Evolutionary conservation across 2,888 invertebrate genomes (phyloP).

Genomic region (Myopa tessellatipennis): DNA sequence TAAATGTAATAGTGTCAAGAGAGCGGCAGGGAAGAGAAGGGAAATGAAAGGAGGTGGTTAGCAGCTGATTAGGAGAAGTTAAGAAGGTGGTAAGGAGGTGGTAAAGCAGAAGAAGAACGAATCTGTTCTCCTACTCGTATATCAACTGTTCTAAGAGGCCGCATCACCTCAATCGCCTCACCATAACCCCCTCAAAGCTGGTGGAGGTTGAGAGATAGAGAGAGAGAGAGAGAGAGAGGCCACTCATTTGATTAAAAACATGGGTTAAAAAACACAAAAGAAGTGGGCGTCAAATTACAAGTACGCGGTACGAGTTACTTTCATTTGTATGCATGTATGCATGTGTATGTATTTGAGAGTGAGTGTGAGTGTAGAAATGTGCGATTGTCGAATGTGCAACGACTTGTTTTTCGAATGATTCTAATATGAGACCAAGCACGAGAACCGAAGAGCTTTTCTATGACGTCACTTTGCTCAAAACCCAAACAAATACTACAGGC

Average conservation of each 20-base stretch:
- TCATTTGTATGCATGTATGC: not conserved
- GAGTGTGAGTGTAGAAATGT: not conserved
- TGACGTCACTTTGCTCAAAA: conserved; percentile 45
- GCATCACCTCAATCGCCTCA: no score
- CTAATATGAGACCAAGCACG: not conserved
- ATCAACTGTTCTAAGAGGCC: no score
- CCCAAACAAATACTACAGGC: conserved; percentile 35
- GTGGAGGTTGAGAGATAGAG: no score
- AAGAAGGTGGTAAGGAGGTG: not conserved
- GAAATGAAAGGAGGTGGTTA: not conserved
- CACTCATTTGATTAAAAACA: no score
- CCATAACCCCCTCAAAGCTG: no score
- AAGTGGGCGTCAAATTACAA: not conserved
- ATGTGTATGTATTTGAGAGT: not conserved
- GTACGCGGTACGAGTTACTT: not conserved
- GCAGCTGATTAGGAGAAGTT: not conserved
- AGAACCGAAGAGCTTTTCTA: conserved; percentile 43
- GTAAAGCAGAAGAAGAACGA: not conserved
- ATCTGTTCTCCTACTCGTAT: no score
- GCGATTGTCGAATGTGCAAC: no score
- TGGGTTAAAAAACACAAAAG: not conserved
- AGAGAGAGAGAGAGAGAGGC: no score
- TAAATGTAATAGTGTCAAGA: not conserved
- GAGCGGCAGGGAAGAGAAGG: not conserved
- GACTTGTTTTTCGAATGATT: not conserved